Conservation (phyloP, 2,888 invertebrate genomes). For the Apeira syringaria region DNA sequence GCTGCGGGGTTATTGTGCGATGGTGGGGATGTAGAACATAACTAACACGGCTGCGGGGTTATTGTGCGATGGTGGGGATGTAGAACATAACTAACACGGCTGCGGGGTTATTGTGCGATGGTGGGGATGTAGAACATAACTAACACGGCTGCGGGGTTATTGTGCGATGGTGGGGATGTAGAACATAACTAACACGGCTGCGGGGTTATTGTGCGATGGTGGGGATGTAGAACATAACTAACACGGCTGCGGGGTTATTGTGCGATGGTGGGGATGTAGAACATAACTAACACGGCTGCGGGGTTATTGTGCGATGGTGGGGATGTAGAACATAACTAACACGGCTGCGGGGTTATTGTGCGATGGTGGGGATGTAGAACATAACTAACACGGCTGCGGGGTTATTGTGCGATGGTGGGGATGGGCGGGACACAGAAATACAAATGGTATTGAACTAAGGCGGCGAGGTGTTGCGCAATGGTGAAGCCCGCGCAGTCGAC, state of each 20-base stretch:
- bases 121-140: constrained; percentile 43
- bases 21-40: constrained; percentile 41
- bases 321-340: constrained; percentile 44
- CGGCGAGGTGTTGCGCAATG: constrained; percentile 26
- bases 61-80: constrained; percentile 27
- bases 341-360: constrained; percentile 27
- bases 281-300: constrained; percentile 38
- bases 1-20: constrained; percentile 24
- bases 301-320: constrained; percentile 18
- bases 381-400: constrained; percentile 35
- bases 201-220: constrained; percentile 19
- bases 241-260: constrained; percentile 27
- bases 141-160: constrained; percentile 28
- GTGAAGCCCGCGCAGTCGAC: constrained; percentile 44
- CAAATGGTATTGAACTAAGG: constrained; percentile 23
- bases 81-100: constrained; percentile 42
- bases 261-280: constrained; percentile 33
- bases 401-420: constrained; percentile 16
- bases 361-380: constrained; percentile 37
- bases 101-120: constrained; percentile 22
- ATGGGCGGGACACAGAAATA: constrained; percentile 9
- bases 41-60: constrained; percentile 31
- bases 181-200: constrained; percentile 41
- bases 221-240: constrained; percentile 44
- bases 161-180: constrained; percentile 29